Conservation (phyloP, 1,140 invertebrate genomes). For the Bicyclus anynana region DNA sequence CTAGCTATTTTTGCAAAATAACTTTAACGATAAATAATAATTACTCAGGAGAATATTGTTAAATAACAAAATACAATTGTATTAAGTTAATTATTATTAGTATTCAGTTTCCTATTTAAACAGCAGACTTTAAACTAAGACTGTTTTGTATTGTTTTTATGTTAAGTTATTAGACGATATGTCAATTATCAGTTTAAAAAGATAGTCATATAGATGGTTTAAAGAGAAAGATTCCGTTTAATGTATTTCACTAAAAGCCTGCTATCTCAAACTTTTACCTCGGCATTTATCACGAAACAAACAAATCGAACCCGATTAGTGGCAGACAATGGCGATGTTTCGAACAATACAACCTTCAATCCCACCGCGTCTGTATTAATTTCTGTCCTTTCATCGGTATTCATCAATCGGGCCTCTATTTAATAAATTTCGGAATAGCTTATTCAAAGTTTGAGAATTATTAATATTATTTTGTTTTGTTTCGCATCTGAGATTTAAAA, state of each 20-base stretch:
- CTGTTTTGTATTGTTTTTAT: too few relatives aligned
- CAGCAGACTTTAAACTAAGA: too few relatives aligned
- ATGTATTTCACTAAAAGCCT: conserved; percentile 4
- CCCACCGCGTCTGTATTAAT: conserved; percentile 35
- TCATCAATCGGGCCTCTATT: conserved; percentile 37
- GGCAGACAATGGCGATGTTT: conserved; percentile 32
- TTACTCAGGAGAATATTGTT: too few relatives aligned
- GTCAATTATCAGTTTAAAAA: too few relatives aligned
- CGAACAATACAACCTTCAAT: conserved; percentile 32
- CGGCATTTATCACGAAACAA: conserved; percentile 17
- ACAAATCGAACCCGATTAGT: conserved; percentile 35
- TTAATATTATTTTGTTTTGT: conserved; percentile 25
- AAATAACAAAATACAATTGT: neutral
- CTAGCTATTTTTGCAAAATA: neutral
- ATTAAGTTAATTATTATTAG: neutral
- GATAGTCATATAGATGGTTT: neutral
- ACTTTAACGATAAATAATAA: too few relatives aligned
- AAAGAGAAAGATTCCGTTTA: neutral
- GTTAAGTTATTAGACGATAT: too few relatives aligned
- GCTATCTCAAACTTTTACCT: conserved; percentile 9
- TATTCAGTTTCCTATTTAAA: too few relatives aligned
- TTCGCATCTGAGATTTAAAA: neutral
- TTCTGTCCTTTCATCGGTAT: conserved; percentile 36
- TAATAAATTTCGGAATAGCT: conserved; percentile 39
- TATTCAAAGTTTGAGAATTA: conserved; percentile 29